phyloP scores from a whole-genome alignment of 92 coral and sea anemone species.

The Bergia sp. region DNA sequence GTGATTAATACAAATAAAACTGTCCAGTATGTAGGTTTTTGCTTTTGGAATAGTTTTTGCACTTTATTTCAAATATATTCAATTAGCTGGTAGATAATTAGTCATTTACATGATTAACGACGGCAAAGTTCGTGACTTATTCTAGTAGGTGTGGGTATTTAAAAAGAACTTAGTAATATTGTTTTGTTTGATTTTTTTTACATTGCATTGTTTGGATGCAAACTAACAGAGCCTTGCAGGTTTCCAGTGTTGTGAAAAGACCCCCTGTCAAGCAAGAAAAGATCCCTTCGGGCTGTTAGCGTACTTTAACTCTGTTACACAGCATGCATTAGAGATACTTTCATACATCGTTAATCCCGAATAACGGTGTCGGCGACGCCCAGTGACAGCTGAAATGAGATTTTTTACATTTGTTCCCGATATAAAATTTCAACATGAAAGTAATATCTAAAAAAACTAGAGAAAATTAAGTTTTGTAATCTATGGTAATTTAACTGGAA shows the following conservation, averaged over 20 bases:
- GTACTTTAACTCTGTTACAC: constrained; percentile 29
- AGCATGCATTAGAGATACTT: constrained; percentile 32
- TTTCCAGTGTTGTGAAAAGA: constrained; percentile 25
- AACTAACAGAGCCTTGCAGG: constrained; percentile 36
- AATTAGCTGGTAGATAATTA: constrained; percentile 15
- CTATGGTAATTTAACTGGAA: not conserved
- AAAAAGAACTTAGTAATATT: constrained; percentile 15
- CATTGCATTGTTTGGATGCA: constrained; percentile 26
- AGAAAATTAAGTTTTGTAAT: too few species aligned
- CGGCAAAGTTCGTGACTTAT: constrained; percentile 20
- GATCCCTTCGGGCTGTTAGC: constrained; percentile 21
- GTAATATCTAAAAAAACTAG: not conserved
- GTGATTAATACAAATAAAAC: constrained; percentile 1
- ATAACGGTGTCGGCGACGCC: constrained; percentile 33
- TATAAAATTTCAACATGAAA: not conserved
- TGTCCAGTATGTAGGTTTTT: constrained; percentile 2
- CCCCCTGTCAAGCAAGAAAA: constrained; percentile 23
- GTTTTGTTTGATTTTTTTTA: constrained; percentile 11
- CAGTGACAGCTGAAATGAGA: not conserved
- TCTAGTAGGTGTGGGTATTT: constrained; percentile 11
- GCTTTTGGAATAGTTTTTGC: not conserved
- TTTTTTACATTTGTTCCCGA: not conserved
- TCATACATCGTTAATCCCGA: constrained; percentile 39
- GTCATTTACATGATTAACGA: constrained; percentile 32
- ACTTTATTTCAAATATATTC: not conserved